Conservation (phyloP, 2,888 invertebrate genomes). For the Deroplatys truncata region DNA sequence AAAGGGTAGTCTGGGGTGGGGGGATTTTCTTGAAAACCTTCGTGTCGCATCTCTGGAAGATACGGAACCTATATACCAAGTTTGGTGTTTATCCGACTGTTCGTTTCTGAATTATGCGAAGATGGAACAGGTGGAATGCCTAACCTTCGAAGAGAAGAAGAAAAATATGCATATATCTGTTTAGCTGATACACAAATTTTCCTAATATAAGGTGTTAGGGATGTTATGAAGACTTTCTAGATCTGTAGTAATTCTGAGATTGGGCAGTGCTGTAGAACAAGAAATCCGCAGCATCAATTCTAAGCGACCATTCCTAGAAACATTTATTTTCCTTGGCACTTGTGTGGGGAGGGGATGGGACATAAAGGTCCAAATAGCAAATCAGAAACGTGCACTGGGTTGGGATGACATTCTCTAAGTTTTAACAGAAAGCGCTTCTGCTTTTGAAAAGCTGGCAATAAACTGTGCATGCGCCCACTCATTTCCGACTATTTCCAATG, state of each 20-base stretch:
- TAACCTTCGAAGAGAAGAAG: too few relatives aligned
- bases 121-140: too few relatives aligned
- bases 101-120: too few relatives aligned
- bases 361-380: not conserved
- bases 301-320: not conserved
- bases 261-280: not conserved
- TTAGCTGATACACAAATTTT: too few relatives aligned
- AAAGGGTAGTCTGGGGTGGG: too few relatives aligned
- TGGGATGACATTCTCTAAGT: not conserved
- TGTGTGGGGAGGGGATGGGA: not conserved
- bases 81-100: too few relatives aligned
- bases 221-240: too few relatives aligned
- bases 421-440: not conserved
- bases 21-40: too few relatives aligned
- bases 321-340: not conserved
- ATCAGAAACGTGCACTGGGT: not conserved
- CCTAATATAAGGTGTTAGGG: too few relatives aligned
- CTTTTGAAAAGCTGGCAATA: not conserved
- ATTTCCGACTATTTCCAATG: not conserved
- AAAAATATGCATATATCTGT: too few relatives aligned
- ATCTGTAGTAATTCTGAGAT: not conserved
- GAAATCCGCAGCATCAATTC: not conserved
- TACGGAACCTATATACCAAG: too few relatives aligned
- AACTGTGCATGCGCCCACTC: not conserved
- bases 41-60: too few relatives aligned